phyloP scores from a whole-genome alignment of 2,797 vertebrate species.

The Clangula hyemalis region DNA sequence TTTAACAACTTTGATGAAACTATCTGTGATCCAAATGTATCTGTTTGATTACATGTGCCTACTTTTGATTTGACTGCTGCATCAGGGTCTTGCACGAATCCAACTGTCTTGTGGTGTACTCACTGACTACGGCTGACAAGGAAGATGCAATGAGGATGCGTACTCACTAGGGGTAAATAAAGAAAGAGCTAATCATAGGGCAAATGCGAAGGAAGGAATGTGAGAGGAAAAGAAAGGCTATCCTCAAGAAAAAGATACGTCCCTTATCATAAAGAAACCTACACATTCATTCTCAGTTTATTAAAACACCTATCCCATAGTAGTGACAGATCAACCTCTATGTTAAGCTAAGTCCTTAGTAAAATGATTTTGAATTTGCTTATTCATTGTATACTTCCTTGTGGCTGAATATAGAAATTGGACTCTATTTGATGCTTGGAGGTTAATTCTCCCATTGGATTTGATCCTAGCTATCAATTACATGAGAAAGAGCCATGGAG shows the following conservation, averaged over 20 bases:
- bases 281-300: not conserved
- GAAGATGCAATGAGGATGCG: not conserved
- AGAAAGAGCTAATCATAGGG: not conserved
- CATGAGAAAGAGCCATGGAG: not conserved
- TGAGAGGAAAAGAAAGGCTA: not conserved
- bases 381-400: not conserved
- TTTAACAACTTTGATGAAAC: not conserved
- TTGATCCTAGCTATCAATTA: not conserved
- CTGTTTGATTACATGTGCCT: not conserved
- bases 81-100: not conserved
- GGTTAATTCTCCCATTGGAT: not conserved
- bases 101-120: not conserved
- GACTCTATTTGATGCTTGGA: not conserved
- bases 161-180: not conserved
- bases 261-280: not conserved
- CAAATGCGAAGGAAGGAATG: not conserved
- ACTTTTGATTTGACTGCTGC: accelerated
- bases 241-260: not conserved
- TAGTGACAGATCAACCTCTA: not conserved
- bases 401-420: not conserved
- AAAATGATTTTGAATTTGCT: not conserved
- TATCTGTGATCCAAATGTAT: not conserved
- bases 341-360: not conserved
- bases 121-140: not conserved
- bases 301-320: not conserved